Base-by-base conservation (phyloP, 2,797 vertebrate species). In the Amblyopsis hoosieri region DNA sequence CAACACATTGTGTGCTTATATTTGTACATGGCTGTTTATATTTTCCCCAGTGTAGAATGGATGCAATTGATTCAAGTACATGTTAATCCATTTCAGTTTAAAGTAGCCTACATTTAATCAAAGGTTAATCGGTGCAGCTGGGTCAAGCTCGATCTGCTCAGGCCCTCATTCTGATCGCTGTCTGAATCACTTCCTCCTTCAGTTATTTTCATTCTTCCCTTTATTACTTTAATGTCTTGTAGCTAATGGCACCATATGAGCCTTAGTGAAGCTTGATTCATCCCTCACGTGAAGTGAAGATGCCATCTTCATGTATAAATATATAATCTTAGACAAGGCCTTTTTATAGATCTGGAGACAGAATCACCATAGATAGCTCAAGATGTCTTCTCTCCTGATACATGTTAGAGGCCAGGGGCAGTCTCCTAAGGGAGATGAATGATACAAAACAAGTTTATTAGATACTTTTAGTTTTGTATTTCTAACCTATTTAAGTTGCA, bases 1-100 rank as follows among this genome's bases (percentile, higher is more conserved):
- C 31, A 42, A 45, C 23, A 56, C 61, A 58, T 84, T 78, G 55
- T 19, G 14, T 11, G 48, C 72, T 79, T 79, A 72, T 82, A 83
- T 85, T 71, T 66, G 53, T 29, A 72, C 37, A 42, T 53, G 54
- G 66, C 13, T 11, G 74, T 80, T 58, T 64, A 62, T 79, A 79
- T 64, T 60, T 10, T 61, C 56, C 70, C 58, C 47, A 6, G n/a
- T 9, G n/a, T 9, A 8, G 31, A 31, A 62, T 1, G 1, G 62
- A 45, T 11, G 49, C 8, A 65, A 56, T 31, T 45, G 37, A 66
- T 64, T 45, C 9, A 42, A 42, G 37, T 42, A 42, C 37, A 42
- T 64, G 67, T 53, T 31, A 54, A 54, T n/a, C 31, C 14, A 31
- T 33, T 60, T 71, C 15, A 4, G 48, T 55, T 64, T 71, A 19